Evolutionary conservation across 2,113 vertebrate species (phyloP), one percentile per base, ranked within the genome.

Genomic region (Podocnemis expansa): DNA sequence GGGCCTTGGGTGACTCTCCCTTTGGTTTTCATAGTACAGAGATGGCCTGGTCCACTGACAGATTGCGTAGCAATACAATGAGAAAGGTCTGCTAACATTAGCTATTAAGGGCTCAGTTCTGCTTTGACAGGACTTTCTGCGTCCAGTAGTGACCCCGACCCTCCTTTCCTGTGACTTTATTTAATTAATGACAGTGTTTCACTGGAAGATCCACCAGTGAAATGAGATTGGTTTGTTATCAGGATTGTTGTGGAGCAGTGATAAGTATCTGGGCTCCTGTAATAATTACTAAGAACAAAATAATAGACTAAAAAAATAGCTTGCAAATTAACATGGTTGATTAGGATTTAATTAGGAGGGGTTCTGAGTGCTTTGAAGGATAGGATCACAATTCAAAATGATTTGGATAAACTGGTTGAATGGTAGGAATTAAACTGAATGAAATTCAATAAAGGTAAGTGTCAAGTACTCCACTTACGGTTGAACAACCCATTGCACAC

Each of bases 101-200:
- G 29, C 10, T 52, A 85, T 43, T 93, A 7, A 54, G 86, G 73
- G 38, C 43, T 90, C 52, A 54, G 52, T 24, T 22, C 76, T 2
- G 6, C 54, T 29, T 8, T 38, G n/a, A 29, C 80, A 6, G 73
- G 38, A 52, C 9, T 1, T 54, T 94, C 73, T 90, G 38, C 63
- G 5, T 34, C 10, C 93, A 0, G 0, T 51, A 88, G 49, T 78
- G 63, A 0, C 83, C 58, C 27, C 78, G 63, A 0, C 83, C 58
- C 27, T 56, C 38, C 45, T 89, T 91, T 86, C 38, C 88, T 51
- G 2, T 89, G 90, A n/a, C 49, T 85, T 95, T 87, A 10, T 87
- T 89, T 58, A 34, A 70, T 75, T 29, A 88, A 56, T 75, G 76
- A 47, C 60, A 70, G 0, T 2, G 4, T 70, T 70, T 70, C 9